Percentiles rank a stretch among this genome's conserved stretches.
Conservation (phyloP, 92 coral and sea anemone genomes). For the Chrysogorgia sp. region DNA sequence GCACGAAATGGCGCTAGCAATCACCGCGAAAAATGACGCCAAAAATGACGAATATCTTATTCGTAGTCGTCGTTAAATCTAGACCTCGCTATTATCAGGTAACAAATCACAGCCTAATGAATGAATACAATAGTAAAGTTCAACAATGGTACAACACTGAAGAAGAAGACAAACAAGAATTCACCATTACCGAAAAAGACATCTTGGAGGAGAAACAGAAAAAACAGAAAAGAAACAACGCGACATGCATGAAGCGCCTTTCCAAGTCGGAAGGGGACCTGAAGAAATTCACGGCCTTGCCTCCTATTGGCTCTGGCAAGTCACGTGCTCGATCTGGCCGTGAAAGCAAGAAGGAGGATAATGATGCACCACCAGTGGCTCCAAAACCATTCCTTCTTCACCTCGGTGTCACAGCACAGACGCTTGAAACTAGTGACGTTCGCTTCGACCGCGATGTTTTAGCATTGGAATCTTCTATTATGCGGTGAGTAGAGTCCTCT, state of each 20-base stretch:
- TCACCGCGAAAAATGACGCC: no score
- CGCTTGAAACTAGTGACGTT: slow-evolving; percentile 82
- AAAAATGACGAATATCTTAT: no score
- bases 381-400: slow-evolving; percentile 92
- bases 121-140: slow-evolving; percentile 73
- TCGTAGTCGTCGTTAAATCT: no score
- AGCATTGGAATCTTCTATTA: slow-evolving; percentile 18
- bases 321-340: slow-evolving; percentile 30
- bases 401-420: slow-evolving; percentile 82
- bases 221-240: slow-evolving; percentile 42
- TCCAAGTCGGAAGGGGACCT: slow-evolving; percentile 93
- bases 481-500: slow-evolving; percentile 25
- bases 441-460: slow-evolving; percentile 28
- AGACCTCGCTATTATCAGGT: slow-evolving; percentile 56
- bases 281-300: slow-evolving; percentile 84
- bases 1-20: no score
- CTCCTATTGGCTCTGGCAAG: slow-evolving; percentile 78
- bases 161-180: slow-evolving; percentile 85
- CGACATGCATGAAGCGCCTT: slow-evolving; percentile 24
- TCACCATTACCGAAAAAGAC: slow-evolving; percentile 90
- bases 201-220: slow-evolving; percentile 42
- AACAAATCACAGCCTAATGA: slow-evolving; percentile 92
- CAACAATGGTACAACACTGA: slow-evolving; percentile 84
- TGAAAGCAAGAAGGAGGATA: background rate
- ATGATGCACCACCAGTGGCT: slow-evolving; percentile 69